phyloP scores from a whole-genome alignment of 2,797 vertebrate species.

The Dendrocincla tyrannina region DNA sequence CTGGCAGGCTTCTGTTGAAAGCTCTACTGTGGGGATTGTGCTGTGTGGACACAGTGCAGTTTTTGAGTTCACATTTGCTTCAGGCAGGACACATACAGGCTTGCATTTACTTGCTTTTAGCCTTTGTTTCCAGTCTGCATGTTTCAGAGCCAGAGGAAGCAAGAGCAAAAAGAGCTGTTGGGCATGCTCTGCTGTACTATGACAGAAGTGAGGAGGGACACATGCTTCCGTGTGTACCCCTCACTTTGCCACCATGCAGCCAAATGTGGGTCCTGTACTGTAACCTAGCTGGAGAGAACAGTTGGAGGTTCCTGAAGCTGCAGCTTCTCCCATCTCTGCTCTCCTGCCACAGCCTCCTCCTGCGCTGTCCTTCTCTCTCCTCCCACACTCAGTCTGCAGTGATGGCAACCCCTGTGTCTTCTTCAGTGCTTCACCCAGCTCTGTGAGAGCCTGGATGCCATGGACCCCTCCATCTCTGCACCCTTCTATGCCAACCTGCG shows the following conservation, averaged over 20 bases:
- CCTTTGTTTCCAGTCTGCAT: not conserved
- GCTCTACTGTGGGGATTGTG: not conserved
- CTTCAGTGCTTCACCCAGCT: slow-evolving; percentile 73
- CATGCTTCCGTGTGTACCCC: accelerated
- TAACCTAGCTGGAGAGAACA: not conserved
- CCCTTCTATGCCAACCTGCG: slow-evolving; percentile 70
- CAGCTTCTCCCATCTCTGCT: not conserved
- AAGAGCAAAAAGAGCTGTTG: not conserved
- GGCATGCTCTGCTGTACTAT: not conserved
- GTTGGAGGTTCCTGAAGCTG: not conserved
- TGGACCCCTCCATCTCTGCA: slow-evolving; percentile 39
- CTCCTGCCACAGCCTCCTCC: not conserved
- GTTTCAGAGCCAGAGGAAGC: not conserved
- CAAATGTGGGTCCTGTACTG: not conserved
- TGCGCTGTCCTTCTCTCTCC: not conserved
- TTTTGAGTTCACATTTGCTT: not conserved
- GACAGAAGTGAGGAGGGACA: not conserved
- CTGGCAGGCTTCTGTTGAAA: not conserved
- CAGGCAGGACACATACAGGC: accelerated
- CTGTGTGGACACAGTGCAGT: not conserved
- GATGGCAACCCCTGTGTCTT: not conserved
- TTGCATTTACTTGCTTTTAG: not conserved
- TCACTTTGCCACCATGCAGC: not conserved
- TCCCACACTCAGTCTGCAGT: not conserved
- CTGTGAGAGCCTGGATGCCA: slow-evolving; percentile 70